Evolutionary conservation across 2,113 vertebrate genomes (phyloP).

Genomic region (Taurulus bubalis): DNA sequence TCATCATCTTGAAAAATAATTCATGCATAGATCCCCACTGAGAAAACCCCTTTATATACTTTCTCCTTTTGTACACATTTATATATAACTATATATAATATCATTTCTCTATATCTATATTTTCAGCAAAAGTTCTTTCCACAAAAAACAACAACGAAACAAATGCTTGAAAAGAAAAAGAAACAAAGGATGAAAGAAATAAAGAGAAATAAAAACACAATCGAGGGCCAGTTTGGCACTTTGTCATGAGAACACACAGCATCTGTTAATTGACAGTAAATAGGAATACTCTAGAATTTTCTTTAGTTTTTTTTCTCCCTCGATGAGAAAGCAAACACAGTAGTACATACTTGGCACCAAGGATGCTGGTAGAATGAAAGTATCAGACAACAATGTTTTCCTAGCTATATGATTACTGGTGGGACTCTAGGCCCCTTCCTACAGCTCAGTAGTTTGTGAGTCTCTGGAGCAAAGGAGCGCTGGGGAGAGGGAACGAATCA

Average conservation of each 20-base stretch:
- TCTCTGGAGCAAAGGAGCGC: slow-evolving; percentile 37
- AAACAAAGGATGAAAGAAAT: slow-evolving; percentile 56
- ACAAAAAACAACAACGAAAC: slow-evolving; percentile 74
- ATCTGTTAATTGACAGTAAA: slow-evolving; percentile 69
- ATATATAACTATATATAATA: slow-evolving; percentile 83
- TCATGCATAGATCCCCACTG: slow-evolving; percentile 85
- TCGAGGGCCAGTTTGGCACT: slow-evolving; percentile 82
- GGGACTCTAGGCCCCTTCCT: slow-evolving; percentile 28
- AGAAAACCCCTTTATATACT: slow-evolving; percentile 82
- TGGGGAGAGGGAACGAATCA: slow-evolving; percentile 28
- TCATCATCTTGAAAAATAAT: slow-evolving; percentile 78
- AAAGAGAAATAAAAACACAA: slow-evolving; percentile 63
- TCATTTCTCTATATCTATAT: slow-evolving; percentile 84
- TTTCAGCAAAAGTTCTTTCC: slow-evolving; percentile 77
- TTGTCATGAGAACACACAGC: slow-evolving; percentile 76
- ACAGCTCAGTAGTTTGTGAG: slow-evolving; percentile 24
- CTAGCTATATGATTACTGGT: slow-evolving; percentile 54
- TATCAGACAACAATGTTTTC: slow-evolving; percentile 66
- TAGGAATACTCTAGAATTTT: slow-evolving; percentile 54
- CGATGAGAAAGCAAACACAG: slow-evolving; percentile 69
- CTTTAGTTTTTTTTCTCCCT: slow-evolving; percentile 54
- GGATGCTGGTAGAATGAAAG: slow-evolving; percentile 82
- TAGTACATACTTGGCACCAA: slow-evolving; percentile 81
- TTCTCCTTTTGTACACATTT: slow-evolving; percentile 83
- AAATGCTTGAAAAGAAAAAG: slow-evolving; percentile 53